These are phyloP conservation scores for Maniola jurtina DNA, from an alignment of 1,140 invertebrate species.

Conservation along the genomic window DNA sequence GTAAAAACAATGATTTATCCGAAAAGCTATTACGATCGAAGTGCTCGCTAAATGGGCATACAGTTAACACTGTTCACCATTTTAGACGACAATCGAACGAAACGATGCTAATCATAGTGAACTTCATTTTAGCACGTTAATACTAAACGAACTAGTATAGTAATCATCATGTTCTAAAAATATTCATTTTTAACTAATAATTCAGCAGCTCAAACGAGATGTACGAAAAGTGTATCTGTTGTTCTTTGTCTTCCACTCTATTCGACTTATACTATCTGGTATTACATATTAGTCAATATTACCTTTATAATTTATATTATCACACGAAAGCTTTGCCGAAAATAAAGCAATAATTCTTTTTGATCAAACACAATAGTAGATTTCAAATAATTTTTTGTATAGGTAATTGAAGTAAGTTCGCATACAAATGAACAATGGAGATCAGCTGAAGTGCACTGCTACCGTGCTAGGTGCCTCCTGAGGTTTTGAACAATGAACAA, in stretches of 20 bases:
- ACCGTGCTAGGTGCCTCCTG: conserved; percentile 6
- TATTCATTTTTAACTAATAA: not conserved
- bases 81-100: conserved; percentile 47
- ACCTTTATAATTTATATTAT: not conserved
- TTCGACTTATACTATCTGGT: no score
- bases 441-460: not conserved
- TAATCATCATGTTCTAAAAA: conserved; percentile 1
- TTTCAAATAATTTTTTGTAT: not conserved
- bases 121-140: conserved; percentile 5
- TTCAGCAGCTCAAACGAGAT: not conserved
- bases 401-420: not conserved
- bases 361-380: not conserved
- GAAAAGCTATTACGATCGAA: conserved; percentile 8
- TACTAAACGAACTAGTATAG: not conserved
- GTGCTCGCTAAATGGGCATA: conserved; percentile 13
- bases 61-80: conserved; percentile 9
- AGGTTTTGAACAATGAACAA: conserved; percentile 16
- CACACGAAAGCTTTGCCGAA: not conserved
- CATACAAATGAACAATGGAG: not conserved
- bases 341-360: not conserved
- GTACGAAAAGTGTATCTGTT: no score
- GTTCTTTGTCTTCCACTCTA: no score
- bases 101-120: conserved; percentile 34
- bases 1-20: conserved; percentile 54
- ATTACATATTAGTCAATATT: no score